phyloP scores from a whole-genome alignment of 1,140 invertebrate species.

The Orchesella cincta region DNA sequence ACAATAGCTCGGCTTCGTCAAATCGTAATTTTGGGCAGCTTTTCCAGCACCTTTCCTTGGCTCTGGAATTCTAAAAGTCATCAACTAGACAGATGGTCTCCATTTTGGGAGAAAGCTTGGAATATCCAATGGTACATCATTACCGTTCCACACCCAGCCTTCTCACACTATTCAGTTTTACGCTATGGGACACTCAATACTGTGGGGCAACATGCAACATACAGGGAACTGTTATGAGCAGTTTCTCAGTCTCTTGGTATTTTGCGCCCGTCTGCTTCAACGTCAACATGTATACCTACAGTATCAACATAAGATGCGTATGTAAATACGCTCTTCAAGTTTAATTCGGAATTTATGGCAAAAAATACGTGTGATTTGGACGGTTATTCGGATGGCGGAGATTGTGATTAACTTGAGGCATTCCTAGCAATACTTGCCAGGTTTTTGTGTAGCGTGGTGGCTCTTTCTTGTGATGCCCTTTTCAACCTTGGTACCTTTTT shows the following conservation, averaged over 20 bases:
- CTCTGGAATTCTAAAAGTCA: conserved; percentile 16
- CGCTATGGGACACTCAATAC: neutral
- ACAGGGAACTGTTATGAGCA: conserved; percentile 36
- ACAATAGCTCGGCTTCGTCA: conserved; percentile 25
- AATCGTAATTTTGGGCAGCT: conserved; percentile 12
- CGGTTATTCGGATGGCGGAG: conserved; percentile 28
- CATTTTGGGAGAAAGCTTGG: neutral
- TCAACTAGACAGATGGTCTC: conserved; percentile 14
- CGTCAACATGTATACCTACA: conserved; percentile 28
- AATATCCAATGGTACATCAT: conserved; percentile 31
- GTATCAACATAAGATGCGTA: conserved; percentile 13
- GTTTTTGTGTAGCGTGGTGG: conserved; percentile 13
- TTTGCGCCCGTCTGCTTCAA: conserved; percentile 7
- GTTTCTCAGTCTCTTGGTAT: conserved; percentile 31
- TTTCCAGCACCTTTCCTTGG: conserved; percentile 30
- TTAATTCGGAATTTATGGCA: neutral
- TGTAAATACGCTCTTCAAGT: conserved; percentile 26
- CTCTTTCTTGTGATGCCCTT: conserved; percentile 31
- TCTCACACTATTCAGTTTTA: conserved; percentile 33
- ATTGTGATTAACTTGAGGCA: conserved; percentile 28
- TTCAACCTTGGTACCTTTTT: neutral
- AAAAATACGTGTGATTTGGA: conserved; percentile 26
- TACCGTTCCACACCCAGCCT: conserved; percentile 3
- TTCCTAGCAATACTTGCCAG: conserved; percentile 17
- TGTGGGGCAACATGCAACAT: neutral